phyloP scores from a whole-genome alignment of 2,888 invertebrate genomes.

The Prenolepis imparis region DNA sequence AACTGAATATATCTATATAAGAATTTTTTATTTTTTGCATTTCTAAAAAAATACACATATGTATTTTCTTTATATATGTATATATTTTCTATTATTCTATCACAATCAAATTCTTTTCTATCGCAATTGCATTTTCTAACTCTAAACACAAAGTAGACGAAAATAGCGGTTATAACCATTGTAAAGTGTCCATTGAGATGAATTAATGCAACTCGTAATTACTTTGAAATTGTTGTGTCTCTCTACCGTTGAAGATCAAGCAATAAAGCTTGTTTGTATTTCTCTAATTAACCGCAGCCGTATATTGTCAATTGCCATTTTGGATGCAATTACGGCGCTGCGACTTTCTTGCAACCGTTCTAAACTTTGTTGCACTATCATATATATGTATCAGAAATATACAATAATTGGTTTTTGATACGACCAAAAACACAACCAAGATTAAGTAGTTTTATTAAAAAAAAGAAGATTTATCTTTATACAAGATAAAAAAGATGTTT shows the following conservation, averaged over 20 bases:
- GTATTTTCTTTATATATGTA: too few relatives aligned
- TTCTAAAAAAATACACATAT: neutral
- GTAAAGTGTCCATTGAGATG: slow-evolving; percentile 70
- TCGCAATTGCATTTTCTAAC: slow-evolving; percentile 52
- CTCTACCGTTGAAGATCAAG: slow-evolving; percentile 51
- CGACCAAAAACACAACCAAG: neutral
- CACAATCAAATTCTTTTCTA: slow-evolving; percentile 65
- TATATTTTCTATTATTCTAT: neutral
- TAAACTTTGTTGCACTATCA: slow-evolving; percentile 39
- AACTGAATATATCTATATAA: neutral
- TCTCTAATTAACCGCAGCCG: slow-evolving; percentile 71
- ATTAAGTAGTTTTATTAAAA: slow-evolving; percentile 13
- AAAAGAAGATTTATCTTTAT: neutral
- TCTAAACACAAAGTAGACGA: slow-evolving; percentile 62
- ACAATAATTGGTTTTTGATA: slow-evolving; percentile 23
- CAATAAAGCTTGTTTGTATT: slow-evolving; percentile 72
- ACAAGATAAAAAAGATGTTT: neutral
- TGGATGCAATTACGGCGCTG: slow-evolving; percentile 56
- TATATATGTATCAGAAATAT: neutral
- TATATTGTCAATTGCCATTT: slow-evolving; percentile 66
- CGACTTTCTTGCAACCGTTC: slow-evolving; percentile 52
- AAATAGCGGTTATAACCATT: slow-evolving; percentile 71
- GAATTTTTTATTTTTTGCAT: neutral
- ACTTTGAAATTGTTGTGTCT: slow-evolving; percentile 66
- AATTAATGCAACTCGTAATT: slow-evolving; percentile 75